Conservation (phyloP, 2,113 vertebrate species). For the Ictidomys tridecemlineatus region DNA sequence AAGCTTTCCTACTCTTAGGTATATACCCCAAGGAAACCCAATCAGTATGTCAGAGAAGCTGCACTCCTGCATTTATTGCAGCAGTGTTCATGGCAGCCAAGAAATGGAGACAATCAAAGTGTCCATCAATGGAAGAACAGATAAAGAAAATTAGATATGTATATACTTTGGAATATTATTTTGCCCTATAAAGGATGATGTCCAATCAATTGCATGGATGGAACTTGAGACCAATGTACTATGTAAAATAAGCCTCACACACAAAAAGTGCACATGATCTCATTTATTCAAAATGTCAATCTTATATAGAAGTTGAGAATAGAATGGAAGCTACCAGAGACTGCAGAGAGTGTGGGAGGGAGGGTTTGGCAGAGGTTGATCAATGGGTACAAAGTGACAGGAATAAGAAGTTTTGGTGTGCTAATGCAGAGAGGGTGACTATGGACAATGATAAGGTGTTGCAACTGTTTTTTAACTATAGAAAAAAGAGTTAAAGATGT, state of each 20-base stretch:
- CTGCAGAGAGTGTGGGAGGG: too few species aligned
- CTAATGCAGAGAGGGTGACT: too few species aligned
- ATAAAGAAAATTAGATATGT: too few species aligned
- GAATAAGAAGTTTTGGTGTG: too few species aligned
- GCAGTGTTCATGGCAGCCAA: too few species aligned
- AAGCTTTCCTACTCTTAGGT: neutral
- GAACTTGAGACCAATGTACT: neutral
- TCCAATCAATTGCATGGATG: neutral
- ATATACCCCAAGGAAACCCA: neutral
- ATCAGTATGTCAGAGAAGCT: neutral
- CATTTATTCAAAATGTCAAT: neutral
- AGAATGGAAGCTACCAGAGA: too few species aligned
- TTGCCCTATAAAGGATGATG: neutral
- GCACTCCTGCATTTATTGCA: too few species aligned
- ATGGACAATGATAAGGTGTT: neutral
- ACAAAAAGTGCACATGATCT: neutral
- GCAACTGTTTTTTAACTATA: neutral
- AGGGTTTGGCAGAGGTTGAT: too few species aligned
- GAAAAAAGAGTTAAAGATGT: too few species aligned
- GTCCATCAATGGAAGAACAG: too few species aligned
- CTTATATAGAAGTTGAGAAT: neutral
- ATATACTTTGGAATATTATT: neutral
- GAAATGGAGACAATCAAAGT: too few species aligned
- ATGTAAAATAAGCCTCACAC: neutral
- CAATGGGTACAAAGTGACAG: too few species aligned